Conservation (phyloP, 2,888 invertebrate species). For the Abrostola tripartita region DNA sequence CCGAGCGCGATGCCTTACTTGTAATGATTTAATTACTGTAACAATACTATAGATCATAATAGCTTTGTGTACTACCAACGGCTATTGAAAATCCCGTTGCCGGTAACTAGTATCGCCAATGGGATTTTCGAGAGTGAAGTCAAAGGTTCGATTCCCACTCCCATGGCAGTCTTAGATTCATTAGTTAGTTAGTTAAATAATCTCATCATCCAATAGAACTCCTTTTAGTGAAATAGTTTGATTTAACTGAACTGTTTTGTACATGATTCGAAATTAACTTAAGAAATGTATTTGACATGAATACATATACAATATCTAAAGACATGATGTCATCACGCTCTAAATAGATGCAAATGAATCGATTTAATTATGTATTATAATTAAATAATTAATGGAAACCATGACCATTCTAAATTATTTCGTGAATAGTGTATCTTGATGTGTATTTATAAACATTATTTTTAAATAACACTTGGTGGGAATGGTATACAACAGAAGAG, state of each 20-base stretch:
- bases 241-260: constrained; percentile 2
- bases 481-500: neutral
- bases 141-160: neutral
- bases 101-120: neutral
- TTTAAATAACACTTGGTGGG: neutral
- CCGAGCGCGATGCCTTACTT: constrained; percentile 53
- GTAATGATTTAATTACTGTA: constrained; percentile 62
- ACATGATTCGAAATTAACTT: constrained; percentile 25
- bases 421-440: constrained; percentile 17
- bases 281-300: constrained; percentile 44
- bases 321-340: constrained; percentile 51
- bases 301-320: constrained; percentile 43
- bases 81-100: too few relatives aligned
- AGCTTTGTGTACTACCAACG: constrained; percentile 26
- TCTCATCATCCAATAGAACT: too few relatives aligned
- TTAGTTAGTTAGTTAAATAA: too few relatives aligned
- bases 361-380: constrained; percentile 53
- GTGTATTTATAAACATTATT: constrained; percentile 20
- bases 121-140: neutral
- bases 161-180: too few relatives aligned
- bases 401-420: constrained; percentile 45
- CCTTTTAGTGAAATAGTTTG: constrained; percentile 9
- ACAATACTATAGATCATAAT: constrained; percentile 45
- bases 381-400: constrained; percentile 52
- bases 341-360: constrained; percentile 54